Evolutionary conservation across 2,113 vertebrate genomes (phyloP), one percentile per base, ranked within the genome.

Genomic region (Dolichallabes microphthalmus): DNA sequence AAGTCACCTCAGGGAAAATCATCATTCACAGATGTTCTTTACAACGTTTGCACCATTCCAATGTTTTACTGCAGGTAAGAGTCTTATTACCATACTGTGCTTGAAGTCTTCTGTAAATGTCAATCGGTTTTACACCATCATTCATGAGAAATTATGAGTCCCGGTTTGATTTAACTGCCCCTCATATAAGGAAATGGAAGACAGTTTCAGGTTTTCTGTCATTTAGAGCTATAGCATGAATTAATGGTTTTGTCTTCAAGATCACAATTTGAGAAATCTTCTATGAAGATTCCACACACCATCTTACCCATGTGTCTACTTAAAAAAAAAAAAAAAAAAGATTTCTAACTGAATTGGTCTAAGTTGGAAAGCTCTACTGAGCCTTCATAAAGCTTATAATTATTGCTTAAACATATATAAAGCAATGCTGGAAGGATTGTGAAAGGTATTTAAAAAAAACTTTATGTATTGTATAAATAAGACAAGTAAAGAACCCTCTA

Each of bases 401-500:
- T 25, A 75, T 15, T 52, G 39, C 71, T 74, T 74, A 52, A 74
- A 27, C 25, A 75, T 75, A 27, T 53, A 75, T 53, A 75, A 75
- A 53, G 73, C 25, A 53, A 17, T 75, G 45, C 45, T 75, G 73
- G 50, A 25, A 50, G 11, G 14, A 76, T 76, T 9, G 53, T 27
- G 2, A 76, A 74, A 53, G 73, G 50, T n/a, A 35, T 74, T n/a
- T n/a, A n/a, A 20, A 52, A 52, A 74, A n/a, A 22, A 11, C 20
- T 50, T 73, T 45, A 45, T 50, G 22, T 75, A 17, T 52, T 71
- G 32, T 45, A 9, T 75, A 45, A n/a, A 12, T 52, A 12, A 50
- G 22, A 74, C 2, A 11, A 74, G 11, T 25, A 12, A 74, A 74
- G 11, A 74, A 50, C 30, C 9, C 35, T 22, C 32, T 45, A 25